Conservation (phyloP, 2,113 vertebrate genomes). For the Gambusia affinis region DNA sequence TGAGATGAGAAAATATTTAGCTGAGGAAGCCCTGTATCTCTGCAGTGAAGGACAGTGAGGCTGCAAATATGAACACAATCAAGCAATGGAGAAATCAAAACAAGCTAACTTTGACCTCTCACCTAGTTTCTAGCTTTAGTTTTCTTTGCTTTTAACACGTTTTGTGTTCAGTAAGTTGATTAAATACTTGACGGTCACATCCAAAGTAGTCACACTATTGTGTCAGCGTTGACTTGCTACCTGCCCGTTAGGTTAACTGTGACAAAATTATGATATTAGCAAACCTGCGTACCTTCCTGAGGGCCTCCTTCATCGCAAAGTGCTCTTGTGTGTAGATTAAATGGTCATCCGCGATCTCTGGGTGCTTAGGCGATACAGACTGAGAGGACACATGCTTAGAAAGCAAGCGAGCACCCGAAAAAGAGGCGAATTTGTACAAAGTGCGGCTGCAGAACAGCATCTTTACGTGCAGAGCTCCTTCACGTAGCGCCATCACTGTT, state of each 20-base stretch:
- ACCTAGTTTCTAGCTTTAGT: background rate
- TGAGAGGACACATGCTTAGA: conserved; percentile 66
- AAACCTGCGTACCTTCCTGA: conserved; percentile 77
- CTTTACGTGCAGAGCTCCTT: conserved; percentile 3
- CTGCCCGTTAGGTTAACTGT: background rate
- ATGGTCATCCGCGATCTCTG: conserved; percentile 30
- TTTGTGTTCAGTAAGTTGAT: background rate
- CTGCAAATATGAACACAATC: background rate
- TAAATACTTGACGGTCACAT: background rate
- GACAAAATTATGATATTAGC: background rate
- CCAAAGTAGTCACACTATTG: background rate
- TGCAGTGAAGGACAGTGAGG: background rate
- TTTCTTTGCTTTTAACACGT: background rate
- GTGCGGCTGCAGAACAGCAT: conserved; percentile 4
- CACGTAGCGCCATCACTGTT: conserved; percentile 72
- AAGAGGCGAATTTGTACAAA: conserved; percentile 24
- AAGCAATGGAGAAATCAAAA: background rate
- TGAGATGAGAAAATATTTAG: no score
- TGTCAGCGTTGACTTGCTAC: background rate
- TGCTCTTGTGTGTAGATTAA: conserved; percentile 71
- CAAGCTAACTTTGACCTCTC: background rate
- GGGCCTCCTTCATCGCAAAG: conserved; percentile 70
- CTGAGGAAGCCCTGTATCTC: no score
- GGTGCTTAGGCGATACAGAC: conserved; percentile 7
- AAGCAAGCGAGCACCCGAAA: conserved; percentile 41